Evolutionary conservation across 2,113 vertebrate species (phyloP).

Genomic region (Osmerus eperlanus): DNA sequence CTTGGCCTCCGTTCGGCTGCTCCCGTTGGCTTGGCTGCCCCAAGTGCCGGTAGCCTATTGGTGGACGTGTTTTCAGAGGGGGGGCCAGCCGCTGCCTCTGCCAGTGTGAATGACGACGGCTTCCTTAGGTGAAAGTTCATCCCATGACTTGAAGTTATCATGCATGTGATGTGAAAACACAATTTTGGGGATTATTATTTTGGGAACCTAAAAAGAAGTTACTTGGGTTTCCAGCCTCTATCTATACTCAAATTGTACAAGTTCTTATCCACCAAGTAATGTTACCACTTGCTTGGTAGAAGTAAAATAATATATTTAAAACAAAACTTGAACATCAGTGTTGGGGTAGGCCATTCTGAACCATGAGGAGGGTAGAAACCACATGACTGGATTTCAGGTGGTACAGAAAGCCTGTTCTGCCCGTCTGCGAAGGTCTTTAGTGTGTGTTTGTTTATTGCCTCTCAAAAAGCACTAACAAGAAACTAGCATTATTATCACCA

Average conservation of each 20-base stretch:
- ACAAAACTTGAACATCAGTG: not conserved
- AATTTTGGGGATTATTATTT: too few species aligned
- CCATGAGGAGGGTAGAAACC: too few species aligned
- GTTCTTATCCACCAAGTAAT: too few species aligned
- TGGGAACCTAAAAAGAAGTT: too few species aligned
- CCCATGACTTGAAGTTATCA: not conserved
- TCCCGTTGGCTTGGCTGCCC: constrained; percentile 56
- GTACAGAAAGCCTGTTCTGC: too few species aligned
- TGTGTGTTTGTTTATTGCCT: not conserved
- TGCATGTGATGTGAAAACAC: too few species aligned
- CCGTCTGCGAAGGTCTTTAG: not conserved
- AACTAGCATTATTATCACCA: not conserved
- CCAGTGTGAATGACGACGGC: constrained; percentile 81
- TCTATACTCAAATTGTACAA: too few species aligned
- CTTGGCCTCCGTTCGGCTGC: constrained; percentile 80
- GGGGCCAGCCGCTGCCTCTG: constrained; percentile 66
- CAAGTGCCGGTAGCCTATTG: constrained; percentile 77
- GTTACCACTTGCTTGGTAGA: too few species aligned
- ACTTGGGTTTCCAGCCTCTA: too few species aligned
- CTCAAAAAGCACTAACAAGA: not conserved
- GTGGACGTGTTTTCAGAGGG: constrained; percentile 89
- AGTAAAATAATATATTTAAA: not conserved
- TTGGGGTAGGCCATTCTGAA: too few species aligned
- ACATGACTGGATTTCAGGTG: too few species aligned
- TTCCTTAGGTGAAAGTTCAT: constrained; percentile 81